These are phyloP conservation scores for Corythoichthys haematopterus DNA, from an alignment of 2,113 vertebrate genomes.

Conservation along the genomic window DNA sequence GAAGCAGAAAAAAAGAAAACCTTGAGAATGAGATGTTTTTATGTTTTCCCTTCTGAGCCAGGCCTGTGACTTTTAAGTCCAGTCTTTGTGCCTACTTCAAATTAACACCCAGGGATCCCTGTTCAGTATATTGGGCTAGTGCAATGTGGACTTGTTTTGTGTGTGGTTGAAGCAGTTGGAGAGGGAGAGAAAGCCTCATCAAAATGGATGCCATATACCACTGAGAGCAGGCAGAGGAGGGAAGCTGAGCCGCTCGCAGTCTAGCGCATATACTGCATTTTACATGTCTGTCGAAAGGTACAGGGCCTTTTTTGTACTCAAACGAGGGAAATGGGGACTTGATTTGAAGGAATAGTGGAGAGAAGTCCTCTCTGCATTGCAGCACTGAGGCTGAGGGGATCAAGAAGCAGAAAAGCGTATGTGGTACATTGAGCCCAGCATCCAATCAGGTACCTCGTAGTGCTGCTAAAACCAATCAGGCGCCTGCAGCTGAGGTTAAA, in stretches of 20 bases:
- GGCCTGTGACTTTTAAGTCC: slow-evolving; percentile 51
- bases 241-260: slow-evolving; percentile 49
- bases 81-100: slow-evolving; percentile 50
- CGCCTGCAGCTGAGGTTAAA: slow-evolving; percentile 84
- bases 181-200: slow-evolving; percentile 42
- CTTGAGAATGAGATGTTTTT: too few relatives aligned
- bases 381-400: slow-evolving; percentile 84
- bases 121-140: slow-evolving; percentile 44
- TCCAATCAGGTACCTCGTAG: slow-evolving; percentile 78
- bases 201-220: slow-evolving; percentile 67
- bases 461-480: slow-evolving; percentile 80
- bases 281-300: slow-evolving; percentile 32
- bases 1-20: not conserved
- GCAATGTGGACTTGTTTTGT: slow-evolving; percentile 42
- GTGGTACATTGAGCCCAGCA: slow-evolving; percentile 70
- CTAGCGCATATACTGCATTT: slow-evolving; percentile 28
- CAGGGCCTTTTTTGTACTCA: slow-evolving; percentile 11
- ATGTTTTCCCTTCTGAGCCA: slow-evolving; percentile 6
- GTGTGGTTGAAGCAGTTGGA: slow-evolving; percentile 37
- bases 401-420: slow-evolving; percentile 77
- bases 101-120: slow-evolving; percentile 44
- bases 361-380: slow-evolving; percentile 90
- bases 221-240: slow-evolving; percentile 43
- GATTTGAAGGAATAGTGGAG: slow-evolving; percentile 45
- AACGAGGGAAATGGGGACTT: slow-evolving; percentile 9